phyloP scores from a whole-genome alignment of 2,888 invertebrate species.

The Andrena fulva region DNA sequence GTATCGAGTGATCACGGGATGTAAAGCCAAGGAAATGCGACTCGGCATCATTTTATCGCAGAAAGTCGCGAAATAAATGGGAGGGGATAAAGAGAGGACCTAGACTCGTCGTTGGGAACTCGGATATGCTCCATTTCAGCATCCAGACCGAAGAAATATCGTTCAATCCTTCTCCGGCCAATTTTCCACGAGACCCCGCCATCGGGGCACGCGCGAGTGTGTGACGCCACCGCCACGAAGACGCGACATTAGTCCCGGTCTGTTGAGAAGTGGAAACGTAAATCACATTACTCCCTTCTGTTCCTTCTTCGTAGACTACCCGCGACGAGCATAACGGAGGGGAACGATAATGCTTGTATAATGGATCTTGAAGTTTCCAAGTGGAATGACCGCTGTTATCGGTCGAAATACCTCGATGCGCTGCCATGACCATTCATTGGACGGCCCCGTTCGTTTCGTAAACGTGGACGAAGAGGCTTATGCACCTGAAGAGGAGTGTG shows the following conservation, averaged over 20 bases:
- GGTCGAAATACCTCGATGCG: constrained; percentile 43
- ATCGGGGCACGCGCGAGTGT: background rate
- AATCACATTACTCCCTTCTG: constrained; percentile 41
- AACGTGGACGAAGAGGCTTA: background rate
- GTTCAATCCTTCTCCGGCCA: constrained; percentile 40
- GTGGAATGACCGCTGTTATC: constrained; percentile 67
- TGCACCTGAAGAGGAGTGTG: background rate
- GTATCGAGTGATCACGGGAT: background rate
- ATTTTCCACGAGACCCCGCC: constrained; percentile 33
- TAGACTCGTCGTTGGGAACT: constrained; percentile 48
- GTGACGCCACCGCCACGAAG: constrained; percentile 22
- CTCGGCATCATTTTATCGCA: constrained; percentile 1
- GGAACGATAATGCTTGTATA: constrained; percentile 63
- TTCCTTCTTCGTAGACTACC: constrained; percentile 12
- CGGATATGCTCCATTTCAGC: constrained; percentile 64
- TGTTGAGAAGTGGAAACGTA: constrained; percentile 62
- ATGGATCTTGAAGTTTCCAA: constrained; percentile 61
- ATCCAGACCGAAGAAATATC: constrained; percentile 67
- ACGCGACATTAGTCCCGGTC: constrained; percentile 59
- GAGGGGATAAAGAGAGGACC: constrained; percentile 8
- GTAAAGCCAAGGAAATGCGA: background rate
- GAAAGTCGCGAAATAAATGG: constrained; percentile 33
- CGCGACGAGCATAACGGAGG: constrained; percentile 28
- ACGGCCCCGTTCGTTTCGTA: constrained; percentile 31
- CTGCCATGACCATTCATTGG: constrained; percentile 57